A percentile compares a stretch with the other conserved stretches of the same genome.
phyloP scores from a whole-genome alignment of 2,113 vertebrate genomes.

The Sakesphorus luctuosus region DNA sequence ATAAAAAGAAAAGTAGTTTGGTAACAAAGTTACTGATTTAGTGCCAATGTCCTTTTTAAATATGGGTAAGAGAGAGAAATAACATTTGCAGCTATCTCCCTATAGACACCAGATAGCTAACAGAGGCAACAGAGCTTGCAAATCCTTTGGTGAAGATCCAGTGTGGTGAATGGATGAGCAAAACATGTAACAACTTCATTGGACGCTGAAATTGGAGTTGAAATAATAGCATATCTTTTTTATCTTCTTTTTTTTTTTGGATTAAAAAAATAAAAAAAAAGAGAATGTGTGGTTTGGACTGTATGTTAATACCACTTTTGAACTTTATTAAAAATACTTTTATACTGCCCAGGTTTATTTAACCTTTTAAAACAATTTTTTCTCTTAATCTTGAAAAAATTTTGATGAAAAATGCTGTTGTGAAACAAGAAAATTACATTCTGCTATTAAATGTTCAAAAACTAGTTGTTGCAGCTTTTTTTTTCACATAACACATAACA shows the following conservation, averaged over 20 bases:
- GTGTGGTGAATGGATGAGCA: neutral
- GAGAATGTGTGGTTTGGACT: neutral
- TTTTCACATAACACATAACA: neutral
- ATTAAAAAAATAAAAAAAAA: neutral
- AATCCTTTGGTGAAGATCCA: conserved; percentile 6
- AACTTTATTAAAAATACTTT: neutral
- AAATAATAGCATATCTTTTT: neutral
- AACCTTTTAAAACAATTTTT: neutral
- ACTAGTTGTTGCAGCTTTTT: neutral
- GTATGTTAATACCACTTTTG: neutral
- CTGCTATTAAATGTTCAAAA: neutral
- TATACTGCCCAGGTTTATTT: neutral
- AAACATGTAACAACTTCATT: neutral
- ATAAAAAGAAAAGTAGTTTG: neutral
- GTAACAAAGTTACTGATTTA: neutral
- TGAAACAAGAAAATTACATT: neutral
- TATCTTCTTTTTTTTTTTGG: neutral
- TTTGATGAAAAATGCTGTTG: neutral
- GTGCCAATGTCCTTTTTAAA: neutral
- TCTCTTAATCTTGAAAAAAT: neutral
- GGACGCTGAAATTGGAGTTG: neutral
- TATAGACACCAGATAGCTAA: neutral
- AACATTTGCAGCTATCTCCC: neutral
- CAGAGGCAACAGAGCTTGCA: neutral
- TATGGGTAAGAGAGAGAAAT: neutral